Base-by-base conservation (phyloP, 2,797 vertebrate genomes). In the Dendrocincla tyrannina region DNA sequence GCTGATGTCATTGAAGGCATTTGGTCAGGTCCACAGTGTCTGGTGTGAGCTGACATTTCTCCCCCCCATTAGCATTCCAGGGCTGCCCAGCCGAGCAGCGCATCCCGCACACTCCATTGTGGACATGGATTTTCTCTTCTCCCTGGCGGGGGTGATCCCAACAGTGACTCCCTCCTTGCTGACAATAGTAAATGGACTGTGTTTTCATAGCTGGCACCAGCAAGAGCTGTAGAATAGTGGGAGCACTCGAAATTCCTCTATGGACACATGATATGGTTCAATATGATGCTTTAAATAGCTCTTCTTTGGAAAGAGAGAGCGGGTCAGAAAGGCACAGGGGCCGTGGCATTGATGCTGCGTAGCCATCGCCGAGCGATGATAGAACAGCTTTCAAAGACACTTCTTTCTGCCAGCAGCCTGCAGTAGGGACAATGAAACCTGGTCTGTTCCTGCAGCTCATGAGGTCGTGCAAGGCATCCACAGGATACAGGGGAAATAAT, bases 281-380 rank as follows among this genome's bases (percentile, higher is more conserved):
- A 49, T 90, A 25, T 2, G 27, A 64, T 64, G 64, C 70, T 74
- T 88, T 87, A 88, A 97, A 86, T 78, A 77, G 59, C 69, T 96
- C 46, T 56, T 83, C 52, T 74, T 82, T 5, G 35, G 67, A 76
- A 52, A 69, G 85, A 28, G 56, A 37, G 79, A 42, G 85, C 3
- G 8, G 89, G 78, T 89, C 87, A 62, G 24, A 28, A 81, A 89
- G 84, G 76, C 66, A 66, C 10, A 0, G 24, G 66, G 76, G 90
- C 69, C 3, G 0, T 20, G 12, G 73, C 53, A 42, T 23, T 56
- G 64, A 50, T 37, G 62, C 56, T 50, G 78, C 2, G 27, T 13
- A 68, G 87, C 53, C 69, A 12, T 47, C 4, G 2, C 74, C 3
- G 11, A 50, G 87, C 8, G 53, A 73, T 18, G 85, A 52, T 52